A percentile compares a stretch with the other conserved stretches of the same genome.
These are phyloP conservation scores for Halcyon smyrnensis DNA, from an alignment of 2,797 vertebrate genomes.

Conservation along the genomic window DNA sequence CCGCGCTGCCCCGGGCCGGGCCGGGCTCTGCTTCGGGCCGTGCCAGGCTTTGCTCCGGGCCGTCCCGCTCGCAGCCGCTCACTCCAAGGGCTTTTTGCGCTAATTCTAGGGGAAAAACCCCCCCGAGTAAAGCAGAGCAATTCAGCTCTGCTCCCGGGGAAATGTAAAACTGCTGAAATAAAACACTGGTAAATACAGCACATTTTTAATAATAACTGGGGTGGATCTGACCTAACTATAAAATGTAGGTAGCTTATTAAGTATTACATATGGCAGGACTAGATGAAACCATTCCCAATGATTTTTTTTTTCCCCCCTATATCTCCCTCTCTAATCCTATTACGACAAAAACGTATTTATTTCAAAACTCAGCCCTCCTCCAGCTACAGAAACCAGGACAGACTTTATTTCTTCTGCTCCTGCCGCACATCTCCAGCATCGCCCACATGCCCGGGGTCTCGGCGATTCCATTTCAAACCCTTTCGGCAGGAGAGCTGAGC, in stretches of 20 bases:
- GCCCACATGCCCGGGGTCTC: constrained; percentile 45
- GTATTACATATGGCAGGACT: constrained; percentile 79
- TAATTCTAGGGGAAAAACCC: background rate
- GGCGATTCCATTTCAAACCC: constrained; percentile 58
- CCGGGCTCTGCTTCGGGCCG: background rate
- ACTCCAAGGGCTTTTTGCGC: background rate
- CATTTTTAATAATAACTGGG: constrained; percentile 71
- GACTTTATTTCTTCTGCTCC: constrained; percentile 19
- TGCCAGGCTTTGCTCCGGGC: background rate
- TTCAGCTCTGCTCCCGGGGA: constrained; percentile 61
- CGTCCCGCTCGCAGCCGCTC: background rate
- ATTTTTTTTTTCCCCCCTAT: constrained; percentile 41
- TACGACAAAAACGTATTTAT: constrained; percentile 71
- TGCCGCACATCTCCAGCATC: constrained; percentile 30
- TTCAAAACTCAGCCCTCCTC: constrained; percentile 68
- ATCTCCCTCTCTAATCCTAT: constrained; percentile 69
- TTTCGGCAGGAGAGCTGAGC: constrained; percentile 68
- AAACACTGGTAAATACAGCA: constrained; percentile 79
- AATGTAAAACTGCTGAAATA: constrained; percentile 75
- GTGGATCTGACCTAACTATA: constrained; percentile 77
- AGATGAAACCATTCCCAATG: constrained; percentile 73
- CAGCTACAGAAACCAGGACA: constrained; percentile 54
- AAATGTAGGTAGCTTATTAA: constrained; percentile 78
- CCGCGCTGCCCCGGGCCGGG: background rate
- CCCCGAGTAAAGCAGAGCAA: constrained; percentile 59